A percentile compares a stretch with the other conserved stretches of the same genome.
Conservation (phyloP, 35 echinoderm and acorn worm genomes). For the Anneissia japonica region DNA sequence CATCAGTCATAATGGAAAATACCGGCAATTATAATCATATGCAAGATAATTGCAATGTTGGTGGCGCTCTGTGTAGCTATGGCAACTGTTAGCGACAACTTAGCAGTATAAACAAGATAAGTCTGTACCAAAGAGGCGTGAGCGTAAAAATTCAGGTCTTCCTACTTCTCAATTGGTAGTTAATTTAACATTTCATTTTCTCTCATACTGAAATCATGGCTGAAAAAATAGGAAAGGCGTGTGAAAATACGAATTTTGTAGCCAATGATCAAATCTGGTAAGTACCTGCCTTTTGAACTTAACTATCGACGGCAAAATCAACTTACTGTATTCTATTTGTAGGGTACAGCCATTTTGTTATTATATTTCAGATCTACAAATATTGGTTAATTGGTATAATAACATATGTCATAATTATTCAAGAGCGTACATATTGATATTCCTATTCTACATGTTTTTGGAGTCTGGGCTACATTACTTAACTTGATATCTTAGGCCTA, state of each 20-base stretch:
- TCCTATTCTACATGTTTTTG: too few species aligned
- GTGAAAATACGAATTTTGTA: not conserved
- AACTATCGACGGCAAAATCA: too few species aligned
- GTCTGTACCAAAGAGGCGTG: not conserved
- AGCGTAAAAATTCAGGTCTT: not conserved
- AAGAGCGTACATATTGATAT: too few species aligned
- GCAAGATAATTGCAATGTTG: not conserved
- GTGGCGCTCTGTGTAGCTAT: not conserved
- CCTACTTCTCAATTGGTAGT: not conserved
- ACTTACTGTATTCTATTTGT: too few species aligned
- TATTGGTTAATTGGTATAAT: too few species aligned
- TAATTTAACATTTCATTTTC: not conserved
- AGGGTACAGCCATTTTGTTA: too few species aligned
- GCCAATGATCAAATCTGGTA: not conserved
- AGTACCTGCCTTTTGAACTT: too few species aligned
- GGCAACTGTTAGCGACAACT: not conserved
- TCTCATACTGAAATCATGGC: not conserved
- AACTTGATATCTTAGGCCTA: too few species aligned
- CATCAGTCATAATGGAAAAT: not conserved
- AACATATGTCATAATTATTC: too few species aligned
- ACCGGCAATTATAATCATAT: not conserved
- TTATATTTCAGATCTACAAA: too few species aligned
- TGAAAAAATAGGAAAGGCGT: not conserved
- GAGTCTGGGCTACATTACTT: too few species aligned
- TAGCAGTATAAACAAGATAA: not conserved